Percentiles rank a stretch among this genome's conserved stretches.
phyloP scores from a whole-genome alignment of 2,888 invertebrate genomes.

The Syrphus vitripennis region DNA sequence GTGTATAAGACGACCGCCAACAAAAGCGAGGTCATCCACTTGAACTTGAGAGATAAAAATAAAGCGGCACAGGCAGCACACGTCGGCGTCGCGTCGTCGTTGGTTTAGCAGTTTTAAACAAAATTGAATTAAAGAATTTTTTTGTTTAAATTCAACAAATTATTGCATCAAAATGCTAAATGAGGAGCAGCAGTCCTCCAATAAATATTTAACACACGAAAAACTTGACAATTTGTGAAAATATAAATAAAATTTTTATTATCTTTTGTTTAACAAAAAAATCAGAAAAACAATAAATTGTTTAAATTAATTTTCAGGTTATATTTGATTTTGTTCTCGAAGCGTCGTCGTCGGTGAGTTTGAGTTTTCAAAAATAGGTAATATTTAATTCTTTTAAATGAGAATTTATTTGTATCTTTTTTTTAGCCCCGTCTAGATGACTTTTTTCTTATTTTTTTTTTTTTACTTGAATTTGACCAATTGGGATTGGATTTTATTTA shows the following conservation, averaged over 20 bases:
- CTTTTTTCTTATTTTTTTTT: conserved; percentile 14
- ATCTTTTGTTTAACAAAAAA: conserved; percentile 26
- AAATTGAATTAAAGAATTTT: conserved; percentile 37
- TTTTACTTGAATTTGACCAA: too few relatives aligned
- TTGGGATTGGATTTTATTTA: conserved; percentile 33
- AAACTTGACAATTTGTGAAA: not conserved
- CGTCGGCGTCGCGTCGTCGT: not conserved
- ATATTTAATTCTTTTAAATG: conserved; percentile 25
- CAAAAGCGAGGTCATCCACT: conserved; percentile 72
- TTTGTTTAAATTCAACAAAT: conserved; percentile 30
- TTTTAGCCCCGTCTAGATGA: not conserved
- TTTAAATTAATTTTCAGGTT: conserved; percentile 18
- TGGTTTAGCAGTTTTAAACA: not conserved
- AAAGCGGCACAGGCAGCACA: conserved; percentile 37
- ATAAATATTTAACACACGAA: conserved; percentile 9
- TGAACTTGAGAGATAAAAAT: conserved; percentile 74
- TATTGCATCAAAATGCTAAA: conserved; percentile 2
- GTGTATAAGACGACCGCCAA: conserved; percentile 29
- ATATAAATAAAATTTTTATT: conserved; percentile 41
- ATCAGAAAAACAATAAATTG: conserved; percentile 16
- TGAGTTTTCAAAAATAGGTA: conserved; percentile 28
- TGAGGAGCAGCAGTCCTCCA: too few relatives aligned
- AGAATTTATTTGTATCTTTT: conserved; percentile 47
- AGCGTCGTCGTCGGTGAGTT: conserved; percentile 11
- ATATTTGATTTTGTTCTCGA: conserved; percentile 9